A percentile compares a stretch with the other conserved stretches of the same genome.
Evolutionary conservation across 2,797 vertebrate genomes (phyloP).

Genomic region (Trematomus bernacchii): DNA sequence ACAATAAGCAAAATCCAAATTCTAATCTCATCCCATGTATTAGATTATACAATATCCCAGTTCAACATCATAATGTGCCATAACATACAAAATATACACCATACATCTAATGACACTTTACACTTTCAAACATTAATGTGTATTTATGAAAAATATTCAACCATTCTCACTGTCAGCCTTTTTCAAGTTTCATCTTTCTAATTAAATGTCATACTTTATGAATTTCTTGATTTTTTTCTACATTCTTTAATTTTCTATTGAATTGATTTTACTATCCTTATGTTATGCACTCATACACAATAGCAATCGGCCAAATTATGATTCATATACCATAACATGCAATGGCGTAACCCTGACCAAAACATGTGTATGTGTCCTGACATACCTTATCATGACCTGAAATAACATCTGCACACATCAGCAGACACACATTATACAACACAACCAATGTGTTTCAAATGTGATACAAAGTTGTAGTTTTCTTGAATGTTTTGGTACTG

Average conservation of each 20-base stretch:
- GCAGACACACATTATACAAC: not conserved
- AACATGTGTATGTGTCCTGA: not conserved
- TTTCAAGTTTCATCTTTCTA: not conserved
- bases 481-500: too few species aligned
- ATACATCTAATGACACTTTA: not conserved
- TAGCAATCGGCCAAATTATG: too few species aligned
- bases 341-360: not conserved
- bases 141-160: not conserved
- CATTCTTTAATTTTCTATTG: too few species aligned
- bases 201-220: too few species aligned
- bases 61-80: not conserved
- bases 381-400: slow-evolving; percentile 5
- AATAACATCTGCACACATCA: not conserved
- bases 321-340: not conserved
- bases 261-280: too few species aligned
- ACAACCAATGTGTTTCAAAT: not conserved
- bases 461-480: not conserved
- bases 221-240: too few species aligned
- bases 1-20: not conserved
- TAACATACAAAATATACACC: not conserved
- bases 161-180: not conserved
- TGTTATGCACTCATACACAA: too few species aligned
- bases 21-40: not conserved
- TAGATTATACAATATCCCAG: not conserved
- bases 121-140: not conserved